Conservation (phyloP, 2,888 invertebrate species). For the Philopedon plagiatum region DNA sequence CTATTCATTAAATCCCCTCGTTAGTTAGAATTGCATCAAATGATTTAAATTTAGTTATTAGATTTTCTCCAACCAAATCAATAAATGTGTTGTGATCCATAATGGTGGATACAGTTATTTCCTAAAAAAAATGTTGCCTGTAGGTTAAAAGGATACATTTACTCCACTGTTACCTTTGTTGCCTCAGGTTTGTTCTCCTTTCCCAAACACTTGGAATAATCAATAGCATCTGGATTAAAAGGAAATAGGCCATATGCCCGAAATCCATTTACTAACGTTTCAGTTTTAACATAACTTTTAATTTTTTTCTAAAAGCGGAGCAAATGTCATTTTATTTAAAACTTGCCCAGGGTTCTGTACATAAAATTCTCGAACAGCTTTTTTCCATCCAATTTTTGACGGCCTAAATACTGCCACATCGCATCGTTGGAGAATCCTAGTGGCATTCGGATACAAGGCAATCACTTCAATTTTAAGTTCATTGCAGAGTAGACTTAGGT, state of each 20-base stretch:
- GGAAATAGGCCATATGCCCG: conserved; percentile 51
- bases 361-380: conserved; percentile 38
- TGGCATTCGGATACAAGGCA: conserved; percentile 25
- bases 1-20: too few relatives aligned
- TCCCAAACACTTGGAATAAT: conserved; percentile 46
- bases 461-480: conserved; percentile 44
- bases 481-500: conserved; percentile 43
- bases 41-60: too few relatives aligned
- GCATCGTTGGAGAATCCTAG: too few relatives aligned
- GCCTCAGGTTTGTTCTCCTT: conserved; percentile 28
- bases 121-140: too few relatives aligned
- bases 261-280: conserved; percentile 52
- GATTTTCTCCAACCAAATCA: too few relatives aligned
- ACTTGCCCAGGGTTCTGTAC: conserved; percentile 39
- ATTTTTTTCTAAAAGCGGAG: conserved; percentile 51
- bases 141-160: too few relatives aligned
- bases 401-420: conserved; percentile 22
- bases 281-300: conserved; percentile 41
- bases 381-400: conserved; percentile 12
- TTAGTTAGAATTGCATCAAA: too few relatives aligned
- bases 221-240: conserved; percentile 50
- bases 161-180: background rate
- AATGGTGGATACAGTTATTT: too few relatives aligned
- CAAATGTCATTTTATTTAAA: conserved; percentile 32
- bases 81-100: too few relatives aligned